Percentiles rank a stretch among this genome's conserved stretches.
phyloP scores from a whole-genome alignment of 92 coral and sea anemone species.

The Actinostola sp. region DNA sequence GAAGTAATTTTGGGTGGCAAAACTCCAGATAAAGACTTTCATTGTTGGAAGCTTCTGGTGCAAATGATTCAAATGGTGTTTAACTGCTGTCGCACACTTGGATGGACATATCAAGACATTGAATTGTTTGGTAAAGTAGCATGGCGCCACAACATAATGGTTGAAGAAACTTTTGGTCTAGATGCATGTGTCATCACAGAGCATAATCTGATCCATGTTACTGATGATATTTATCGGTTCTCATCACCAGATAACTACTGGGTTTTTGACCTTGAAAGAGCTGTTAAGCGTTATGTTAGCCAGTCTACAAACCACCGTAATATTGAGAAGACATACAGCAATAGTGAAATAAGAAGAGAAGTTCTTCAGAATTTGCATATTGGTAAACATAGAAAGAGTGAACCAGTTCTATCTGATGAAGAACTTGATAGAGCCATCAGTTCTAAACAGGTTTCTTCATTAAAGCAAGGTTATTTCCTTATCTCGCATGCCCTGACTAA shows the following conservation, averaged over 20 bases:
- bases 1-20: slow-evolving; percentile 54
- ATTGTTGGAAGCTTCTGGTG: slow-evolving; percentile 45
- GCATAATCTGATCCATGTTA: slow-evolving; percentile 60
- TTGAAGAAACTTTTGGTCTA: slow-evolving; percentile 53
- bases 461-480: slow-evolving; percentile 29
- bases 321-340: slow-evolving; percentile 58
- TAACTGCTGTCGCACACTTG: slow-evolving; percentile 32
- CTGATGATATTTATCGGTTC: slow-evolving; percentile 43
- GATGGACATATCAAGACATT: slow-evolving; percentile 48
- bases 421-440: slow-evolving; percentile 47
- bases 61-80: slow-evolving; percentile 60
- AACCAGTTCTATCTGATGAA: slow-evolving; percentile 26
- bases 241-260: slow-evolving; percentile 64
- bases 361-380: slow-evolving; percentile 53
- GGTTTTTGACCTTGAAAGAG: slow-evolving; percentile 64
- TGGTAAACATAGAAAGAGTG: slow-evolving; percentile 15
- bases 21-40: slow-evolving; percentile 45
- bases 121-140: slow-evolving; percentile 49
- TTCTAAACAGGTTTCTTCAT: slow-evolving; percentile 35
- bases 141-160: slow-evolving; percentile 54
- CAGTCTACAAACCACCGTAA: slow-evolving; percentile 38
- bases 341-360: slow-evolving; percentile 56
- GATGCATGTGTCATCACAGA: slow-evolving; percentile 56
- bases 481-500: slow-evolving; percentile 27
- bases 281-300: slow-evolving; percentile 64